A percentile compares a stretch with the other conserved stretches of the same genome.
phyloP scores from a whole-genome alignment of 2,797 vertebrate species.

The Fringilla coelebs region DNA sequence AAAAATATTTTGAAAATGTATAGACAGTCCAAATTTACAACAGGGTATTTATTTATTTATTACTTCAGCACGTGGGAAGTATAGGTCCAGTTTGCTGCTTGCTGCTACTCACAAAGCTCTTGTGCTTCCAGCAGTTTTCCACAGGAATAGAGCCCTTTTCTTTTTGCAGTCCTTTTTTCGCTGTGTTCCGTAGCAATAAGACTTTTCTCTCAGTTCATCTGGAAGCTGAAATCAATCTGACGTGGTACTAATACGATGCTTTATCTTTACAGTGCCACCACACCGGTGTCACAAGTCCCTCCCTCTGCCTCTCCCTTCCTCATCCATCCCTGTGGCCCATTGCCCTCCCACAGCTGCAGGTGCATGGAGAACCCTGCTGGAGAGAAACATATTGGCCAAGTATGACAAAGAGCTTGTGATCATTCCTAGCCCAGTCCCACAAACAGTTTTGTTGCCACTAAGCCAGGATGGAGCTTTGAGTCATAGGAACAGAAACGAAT shows the following conservation, averaged over 20 bases:
- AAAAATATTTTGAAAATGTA: neutral
- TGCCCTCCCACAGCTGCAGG: neutral
- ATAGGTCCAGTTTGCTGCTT: neutral
- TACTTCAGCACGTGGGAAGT: neutral
- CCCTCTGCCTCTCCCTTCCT: neutral
- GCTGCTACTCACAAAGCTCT: neutral
- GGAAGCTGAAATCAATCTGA: neutral
- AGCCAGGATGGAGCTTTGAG: neutral
- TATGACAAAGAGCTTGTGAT: neutral
- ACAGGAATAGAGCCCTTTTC: neutral
- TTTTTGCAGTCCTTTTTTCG: neutral
- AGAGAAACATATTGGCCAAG: neutral
- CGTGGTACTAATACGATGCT: accelerated
- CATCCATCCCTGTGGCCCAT: neutral
- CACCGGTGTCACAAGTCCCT: neutral
- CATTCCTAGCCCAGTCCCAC: neutral
- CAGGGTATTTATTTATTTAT: neutral
- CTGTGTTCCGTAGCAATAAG: neutral
- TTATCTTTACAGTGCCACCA: neutral
- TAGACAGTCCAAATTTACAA: neutral
- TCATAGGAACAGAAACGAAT: neutral
- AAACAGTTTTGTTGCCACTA: neutral
- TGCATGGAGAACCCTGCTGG: neutral
- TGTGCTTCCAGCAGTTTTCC: neutral
- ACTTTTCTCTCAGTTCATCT: neutral